Evolutionary conservation across 2,888 invertebrate species (phyloP), one percentile per base, ranked within the genome.

Genomic region (Pterostichus niger): DNA sequence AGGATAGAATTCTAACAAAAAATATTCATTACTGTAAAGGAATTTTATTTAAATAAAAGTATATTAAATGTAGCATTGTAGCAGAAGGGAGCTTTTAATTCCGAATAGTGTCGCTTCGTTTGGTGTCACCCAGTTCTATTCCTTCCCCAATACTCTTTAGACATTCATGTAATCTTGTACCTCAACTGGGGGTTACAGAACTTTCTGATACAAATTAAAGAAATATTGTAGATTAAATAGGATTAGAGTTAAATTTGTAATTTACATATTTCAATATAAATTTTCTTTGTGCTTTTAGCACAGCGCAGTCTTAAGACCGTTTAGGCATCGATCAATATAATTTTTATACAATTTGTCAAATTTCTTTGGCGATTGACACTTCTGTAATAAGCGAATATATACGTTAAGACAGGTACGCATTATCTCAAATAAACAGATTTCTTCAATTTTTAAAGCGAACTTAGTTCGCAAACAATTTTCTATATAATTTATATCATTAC

Each of bases 191-290:
- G 64, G 33, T 64, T 35, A 33, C 64, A 24, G 24, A 75, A 52
- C 52, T 75, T 75, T 52, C 49, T 75, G 24, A 75, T 52, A 75
- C 52, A 75, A 75, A 75, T 75, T 75, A 75, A 49, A 75, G 75
- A 75, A 75, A 75, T 75, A 75, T 75, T 75, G 52, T 33, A 75
- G 75, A 75, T 75, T 75, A 75, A 75, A 75, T 75, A 31, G 75
- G 75, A 75, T 75, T 75, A 75, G 2, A 75, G 75, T 75, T 75
- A 52, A 75, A 75, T 52, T 75, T 75, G 52, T 75, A 75, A 75
- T 75, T 75, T 75, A 52, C 75, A 75, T 75, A 75, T 75, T 75
- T 75, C 75, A 75, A 75, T 75, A 75, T 75, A 75, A 75, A 75
- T 75, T 75, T 75, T 75, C 68, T 71, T 44, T 71, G 17, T 17